Evolutionary conservation across 2,797 vertebrate species (phyloP).

Genomic region (Mycteria americana): DNA sequence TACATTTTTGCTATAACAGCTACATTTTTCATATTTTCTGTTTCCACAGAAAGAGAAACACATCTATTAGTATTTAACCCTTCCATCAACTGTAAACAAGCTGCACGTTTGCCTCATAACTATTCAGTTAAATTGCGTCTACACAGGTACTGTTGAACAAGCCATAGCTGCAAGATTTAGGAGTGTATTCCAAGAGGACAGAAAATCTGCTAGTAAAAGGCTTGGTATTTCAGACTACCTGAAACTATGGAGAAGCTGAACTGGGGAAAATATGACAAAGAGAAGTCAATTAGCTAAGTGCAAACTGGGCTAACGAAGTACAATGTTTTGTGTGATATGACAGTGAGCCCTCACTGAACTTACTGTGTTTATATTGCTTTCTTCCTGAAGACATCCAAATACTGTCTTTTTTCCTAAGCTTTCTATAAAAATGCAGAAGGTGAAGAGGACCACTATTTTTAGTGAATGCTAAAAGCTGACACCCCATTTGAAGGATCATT

Average conservation of each 20-base stretch:
- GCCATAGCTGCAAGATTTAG: neutral
- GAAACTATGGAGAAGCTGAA: neutral
- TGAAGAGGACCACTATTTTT: neutral
- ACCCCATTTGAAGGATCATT: neutral
- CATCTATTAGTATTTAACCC: neutral
- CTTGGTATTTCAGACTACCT: neutral
- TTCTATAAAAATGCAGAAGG: neutral
- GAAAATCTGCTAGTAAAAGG: neutral
- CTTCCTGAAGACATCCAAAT: neutral
- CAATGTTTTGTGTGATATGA: neutral
- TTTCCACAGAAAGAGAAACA: neutral
- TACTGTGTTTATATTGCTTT: neutral
- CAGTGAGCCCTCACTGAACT: neutral
- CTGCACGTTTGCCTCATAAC: neutral
- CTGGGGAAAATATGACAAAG: neutral
- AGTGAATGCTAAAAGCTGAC: neutral
- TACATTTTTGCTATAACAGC: neutral
- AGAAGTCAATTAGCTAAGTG: neutral
- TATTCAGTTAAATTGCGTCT: neutral
- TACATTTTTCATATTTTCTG: neutral
- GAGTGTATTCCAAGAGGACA: neutral
- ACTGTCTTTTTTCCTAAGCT: neutral
- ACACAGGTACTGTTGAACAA: neutral
- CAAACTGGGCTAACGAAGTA: neutral
- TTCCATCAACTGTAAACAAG: neutral